A percentile compares a stretch with the other conserved stretches of the same genome.
These are phyloP conservation scores for Hemibagrus guttatus DNA, from an alignment of 2,797 vertebrate genomes.

Conservation along the genomic window DNA sequence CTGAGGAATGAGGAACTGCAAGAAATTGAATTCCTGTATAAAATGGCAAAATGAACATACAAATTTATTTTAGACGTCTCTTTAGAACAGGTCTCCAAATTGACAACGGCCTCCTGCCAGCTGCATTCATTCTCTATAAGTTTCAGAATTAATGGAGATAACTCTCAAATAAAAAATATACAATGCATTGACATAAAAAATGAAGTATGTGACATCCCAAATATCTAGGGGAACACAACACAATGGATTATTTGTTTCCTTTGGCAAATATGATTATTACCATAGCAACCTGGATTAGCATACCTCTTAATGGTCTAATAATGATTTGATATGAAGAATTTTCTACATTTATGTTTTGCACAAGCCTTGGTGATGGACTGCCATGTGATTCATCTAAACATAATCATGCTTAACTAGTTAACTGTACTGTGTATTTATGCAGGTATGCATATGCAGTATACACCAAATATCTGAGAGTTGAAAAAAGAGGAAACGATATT, in stretches of 20 bases:
- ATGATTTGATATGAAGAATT: not conserved
- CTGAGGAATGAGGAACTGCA: not conserved
- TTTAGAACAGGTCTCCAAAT: not conserved
- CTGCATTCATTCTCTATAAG: not conserved
- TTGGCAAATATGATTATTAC: constrained; percentile 4
- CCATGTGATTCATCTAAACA: not conserved
- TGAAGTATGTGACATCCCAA: not conserved
- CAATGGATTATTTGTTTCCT: constrained; percentile 6
- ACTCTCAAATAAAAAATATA: not conserved
- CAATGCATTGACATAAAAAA: not conserved
- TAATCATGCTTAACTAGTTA: not conserved
- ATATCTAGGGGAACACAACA: not conserved
- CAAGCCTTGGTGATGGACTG: not conserved
- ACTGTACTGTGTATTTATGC: not conserved
- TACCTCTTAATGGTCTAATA: not conserved
- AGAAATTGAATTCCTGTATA: not conserved
- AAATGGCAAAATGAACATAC: not conserved
- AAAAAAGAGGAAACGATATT: not conserved
- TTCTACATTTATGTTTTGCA: not conserved
- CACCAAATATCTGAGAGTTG: not conserved
- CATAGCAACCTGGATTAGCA: not conserved
- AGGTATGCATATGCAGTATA: not conserved
- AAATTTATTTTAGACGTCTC: not conserved
- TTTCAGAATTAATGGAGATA: not conserved
- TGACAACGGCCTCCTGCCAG: not conserved